Conservation (phyloP, 2,113 vertebrate genomes). For the Psilopogon haemacephalus region DNA sequence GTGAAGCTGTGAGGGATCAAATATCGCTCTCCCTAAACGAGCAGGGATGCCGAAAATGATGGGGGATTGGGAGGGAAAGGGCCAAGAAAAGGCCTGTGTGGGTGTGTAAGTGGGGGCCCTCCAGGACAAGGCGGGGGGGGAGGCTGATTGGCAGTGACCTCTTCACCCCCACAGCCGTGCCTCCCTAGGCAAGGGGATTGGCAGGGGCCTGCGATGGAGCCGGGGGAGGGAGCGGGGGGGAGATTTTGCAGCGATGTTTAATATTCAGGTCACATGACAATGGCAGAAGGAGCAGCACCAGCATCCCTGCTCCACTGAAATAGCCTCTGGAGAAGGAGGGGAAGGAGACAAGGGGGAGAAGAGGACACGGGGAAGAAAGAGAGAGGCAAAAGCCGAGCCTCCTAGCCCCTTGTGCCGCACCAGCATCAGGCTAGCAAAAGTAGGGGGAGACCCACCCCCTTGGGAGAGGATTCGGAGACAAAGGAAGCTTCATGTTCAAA, state of each 20-base stretch:
- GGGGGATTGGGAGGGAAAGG: neutral
- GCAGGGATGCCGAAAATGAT: slow-evolving; percentile 33
- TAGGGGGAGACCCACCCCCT: slow-evolving; percentile 20
- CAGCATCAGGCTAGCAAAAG: slow-evolving; percentile 22
- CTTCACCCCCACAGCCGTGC: neutral
- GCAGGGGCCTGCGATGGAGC: neutral
- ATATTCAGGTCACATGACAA: slow-evolving; percentile 78
- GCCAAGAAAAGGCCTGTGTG: neutral
- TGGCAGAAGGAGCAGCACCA: slow-evolving; percentile 72
- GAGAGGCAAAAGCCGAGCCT: slow-evolving; percentile 1
- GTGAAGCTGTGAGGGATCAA: neutral
- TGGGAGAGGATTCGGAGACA: slow-evolving; percentile 74
- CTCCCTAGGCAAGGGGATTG: neutral
- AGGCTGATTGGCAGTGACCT: neutral
- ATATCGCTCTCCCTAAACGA: neutral
- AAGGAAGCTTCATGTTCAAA: slow-evolving; percentile 84
- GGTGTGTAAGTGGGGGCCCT: neutral
- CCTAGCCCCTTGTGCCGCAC: neutral
- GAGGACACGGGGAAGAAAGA: slow-evolving; percentile 19
- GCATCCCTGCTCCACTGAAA: slow-evolving; percentile 67
- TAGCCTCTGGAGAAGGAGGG: slow-evolving; percentile 57
- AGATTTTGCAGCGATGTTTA: slow-evolving; percentile 67
- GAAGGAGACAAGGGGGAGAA: slow-evolving; percentile 12
- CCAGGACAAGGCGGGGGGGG: neutral
- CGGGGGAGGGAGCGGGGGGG: slow-evolving; percentile 54